phyloP scores from a whole-genome alignment of 2,888 invertebrate species.

The Morpho deidamia region DNA sequence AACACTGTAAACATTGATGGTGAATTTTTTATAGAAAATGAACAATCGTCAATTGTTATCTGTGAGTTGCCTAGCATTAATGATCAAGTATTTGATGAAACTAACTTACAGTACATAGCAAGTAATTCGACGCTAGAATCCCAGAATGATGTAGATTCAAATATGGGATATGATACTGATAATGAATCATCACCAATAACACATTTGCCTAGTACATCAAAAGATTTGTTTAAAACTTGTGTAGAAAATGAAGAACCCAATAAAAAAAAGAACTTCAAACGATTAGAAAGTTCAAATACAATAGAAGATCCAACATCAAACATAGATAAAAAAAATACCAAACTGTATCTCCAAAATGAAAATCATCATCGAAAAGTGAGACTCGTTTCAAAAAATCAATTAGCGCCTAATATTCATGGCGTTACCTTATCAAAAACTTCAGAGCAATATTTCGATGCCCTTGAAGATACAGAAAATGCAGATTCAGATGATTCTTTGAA shows the following conservation, averaged over 20 bases:
- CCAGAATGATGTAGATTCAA: background rate
- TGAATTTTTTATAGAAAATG: background rate
- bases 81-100: background rate
- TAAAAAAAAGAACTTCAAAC: too few relatives aligned
- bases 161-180: background rate
- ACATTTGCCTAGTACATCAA: background rate
- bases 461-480: background rate
- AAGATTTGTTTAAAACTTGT: background rate
- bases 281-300: too few relatives aligned
- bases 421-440: background rate
- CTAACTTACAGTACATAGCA: background rate
- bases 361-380: background rate
- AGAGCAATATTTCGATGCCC: slow-evolving; percentile 1
- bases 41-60: background rate
- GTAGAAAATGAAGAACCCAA: too few relatives aligned
- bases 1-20: background rate
- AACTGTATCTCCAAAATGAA: too few relatives aligned
- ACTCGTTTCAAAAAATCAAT: slow-evolving; percentile 1
- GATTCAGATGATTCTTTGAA: background rate
- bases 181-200: background rate
- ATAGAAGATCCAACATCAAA: too few relatives aligned
- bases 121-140: background rate
- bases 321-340: too few relatives aligned
- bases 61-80: background rate
- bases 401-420: slow-evolving; percentile 3